Percentiles rank a stretch among this genome's conserved stretches.
Evolutionary conservation across 2,113 vertebrate genomes (phyloP).

Genomic region (Spheniscus mendiculus): DNA sequence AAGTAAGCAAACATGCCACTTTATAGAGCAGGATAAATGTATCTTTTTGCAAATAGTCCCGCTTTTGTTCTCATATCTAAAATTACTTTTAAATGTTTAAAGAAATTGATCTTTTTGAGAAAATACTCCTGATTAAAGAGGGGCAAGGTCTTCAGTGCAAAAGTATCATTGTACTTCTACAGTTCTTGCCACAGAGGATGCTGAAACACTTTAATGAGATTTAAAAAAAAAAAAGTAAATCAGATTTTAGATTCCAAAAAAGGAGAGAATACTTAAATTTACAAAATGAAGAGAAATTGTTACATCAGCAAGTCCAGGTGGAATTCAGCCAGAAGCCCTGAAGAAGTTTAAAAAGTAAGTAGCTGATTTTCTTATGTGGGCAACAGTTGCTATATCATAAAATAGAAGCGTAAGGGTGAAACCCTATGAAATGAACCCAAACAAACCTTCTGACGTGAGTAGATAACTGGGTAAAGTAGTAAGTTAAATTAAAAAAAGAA

Average conservation of each 20-base stretch:
- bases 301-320: not conserved
- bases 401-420: not conserved
- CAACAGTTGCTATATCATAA: not conserved
- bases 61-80: not conserved
- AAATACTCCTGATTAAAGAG: not conserved
- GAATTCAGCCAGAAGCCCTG: not conserved
- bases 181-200: not conserved
- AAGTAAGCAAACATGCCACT: not conserved
- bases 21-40: not conserved
- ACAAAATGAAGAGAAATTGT: not conserved
- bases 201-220: not conserved
- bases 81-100: not conserved
- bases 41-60: not conserved
- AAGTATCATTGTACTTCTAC: not conserved
- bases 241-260: not conserved
- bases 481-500: not conserved
- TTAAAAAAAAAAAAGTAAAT: too few species aligned
- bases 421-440: not conserved
- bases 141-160: not conserved
- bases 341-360: not conserved
- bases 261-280: not conserved
- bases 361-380: not conserved
- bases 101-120: not conserved
- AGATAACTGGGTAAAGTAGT: not conserved
- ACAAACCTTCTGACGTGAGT: not conserved